Evolutionary conservation across 1,140 invertebrate species (phyloP).

Genomic region (Globodera ellingtonae): DNA sequence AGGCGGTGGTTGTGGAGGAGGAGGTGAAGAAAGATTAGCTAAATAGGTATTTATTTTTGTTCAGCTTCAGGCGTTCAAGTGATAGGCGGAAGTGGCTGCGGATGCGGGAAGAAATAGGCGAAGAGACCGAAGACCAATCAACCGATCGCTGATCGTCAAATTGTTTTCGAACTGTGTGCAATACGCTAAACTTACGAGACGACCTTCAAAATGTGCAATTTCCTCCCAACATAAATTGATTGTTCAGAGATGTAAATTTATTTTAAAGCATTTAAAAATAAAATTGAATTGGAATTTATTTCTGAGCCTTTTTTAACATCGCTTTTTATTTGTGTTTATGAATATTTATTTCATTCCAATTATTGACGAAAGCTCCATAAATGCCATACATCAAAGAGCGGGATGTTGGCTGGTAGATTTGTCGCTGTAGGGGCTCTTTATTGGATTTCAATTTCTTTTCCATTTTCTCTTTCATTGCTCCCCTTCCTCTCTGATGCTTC

Average conservation of each 20-base stretch:
- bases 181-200: too few species aligned
- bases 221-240: not conserved
- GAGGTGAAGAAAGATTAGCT: not conserved
- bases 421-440: not conserved
- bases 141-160: not conserved
- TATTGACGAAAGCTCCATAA: not conserved
- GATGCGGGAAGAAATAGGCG: conserved; percentile 5
- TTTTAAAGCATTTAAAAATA: too few species aligned
- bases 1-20: not conserved
- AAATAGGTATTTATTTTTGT: not conserved
- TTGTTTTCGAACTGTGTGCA: not conserved
- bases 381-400: too few species aligned
- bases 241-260: too few species aligned
- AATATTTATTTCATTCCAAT: not conserved
- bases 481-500: too few species aligned
- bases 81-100: not conserved
- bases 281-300: too few species aligned
- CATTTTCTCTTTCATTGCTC: not conserved
- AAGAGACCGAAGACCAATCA: not conserved
- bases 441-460: not conserved
- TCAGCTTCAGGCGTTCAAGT: not conserved
- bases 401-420: not conserved
- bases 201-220: not conserved
- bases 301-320: too few species aligned
- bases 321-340: too few species aligned